Evolutionary conservation across 1,140 invertebrate species (phyloP).

Genomic region (Drosophila grimshawi): DNA sequence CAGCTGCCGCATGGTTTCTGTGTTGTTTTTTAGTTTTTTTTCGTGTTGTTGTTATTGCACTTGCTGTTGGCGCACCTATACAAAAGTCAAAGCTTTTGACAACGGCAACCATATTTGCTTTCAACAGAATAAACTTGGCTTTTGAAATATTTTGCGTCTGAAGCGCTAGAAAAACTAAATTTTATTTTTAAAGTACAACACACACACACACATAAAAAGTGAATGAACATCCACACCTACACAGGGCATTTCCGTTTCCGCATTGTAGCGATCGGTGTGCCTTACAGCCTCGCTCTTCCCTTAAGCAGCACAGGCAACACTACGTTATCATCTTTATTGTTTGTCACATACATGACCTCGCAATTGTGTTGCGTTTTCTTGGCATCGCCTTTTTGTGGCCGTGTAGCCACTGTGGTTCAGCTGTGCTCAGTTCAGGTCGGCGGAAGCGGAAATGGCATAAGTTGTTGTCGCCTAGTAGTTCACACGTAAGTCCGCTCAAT

Average conservation of each 20-base stretch:
- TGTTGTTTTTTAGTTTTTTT: slow-evolving; percentile 17
- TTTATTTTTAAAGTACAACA: slow-evolving; percentile 64
- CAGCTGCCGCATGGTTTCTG: slow-evolving; percentile 38
- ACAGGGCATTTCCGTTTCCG: slow-evolving; percentile 67
- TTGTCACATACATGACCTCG: slow-evolving; percentile 82
- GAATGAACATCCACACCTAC: slow-evolving; percentile 22
- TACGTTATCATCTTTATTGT: slow-evolving; percentile 83
- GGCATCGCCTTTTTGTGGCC: slow-evolving; percentile 6
- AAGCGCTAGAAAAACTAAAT: slow-evolving; percentile 63
- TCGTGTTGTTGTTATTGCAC: slow-evolving; percentile 27
- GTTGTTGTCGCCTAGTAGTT: slow-evolving; percentile 81
- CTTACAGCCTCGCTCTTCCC: slow-evolving; percentile 33
- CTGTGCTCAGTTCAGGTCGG: slow-evolving; percentile 35
- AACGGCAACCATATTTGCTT: slow-evolving; percentile 65
- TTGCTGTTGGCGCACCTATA: slow-evolving; percentile 49
- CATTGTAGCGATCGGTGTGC: neutral
- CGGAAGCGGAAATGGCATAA: slow-evolving; percentile 82
- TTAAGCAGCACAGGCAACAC: slow-evolving; percentile 28
- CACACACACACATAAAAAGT: slow-evolving; percentile 15
- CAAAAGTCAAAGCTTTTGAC: slow-evolving; percentile 46
- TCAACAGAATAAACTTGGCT: slow-evolving; percentile 70
- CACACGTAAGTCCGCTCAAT: slow-evolving; percentile 79
- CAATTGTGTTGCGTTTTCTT: slow-evolving; percentile 70
- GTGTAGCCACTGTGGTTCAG: slow-evolving; percentile 9
- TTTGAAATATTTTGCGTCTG: slow-evolving; percentile 57